Conservation (phyloP, 2,888 invertebrate genomes). For the Sinelater perroti region DNA sequence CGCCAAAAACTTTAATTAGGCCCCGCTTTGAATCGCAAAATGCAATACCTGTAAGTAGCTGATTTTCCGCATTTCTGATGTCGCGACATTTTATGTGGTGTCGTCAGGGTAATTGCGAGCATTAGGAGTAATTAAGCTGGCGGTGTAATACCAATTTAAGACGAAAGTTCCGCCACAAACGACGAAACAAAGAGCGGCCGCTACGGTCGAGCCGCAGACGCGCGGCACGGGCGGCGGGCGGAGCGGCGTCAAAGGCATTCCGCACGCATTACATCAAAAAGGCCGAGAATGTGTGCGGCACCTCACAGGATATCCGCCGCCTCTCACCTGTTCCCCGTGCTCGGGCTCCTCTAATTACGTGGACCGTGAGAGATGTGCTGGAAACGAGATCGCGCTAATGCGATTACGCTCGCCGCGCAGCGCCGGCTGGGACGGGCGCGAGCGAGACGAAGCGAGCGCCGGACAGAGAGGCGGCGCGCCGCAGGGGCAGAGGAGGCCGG, state of each 20-base stretch:
- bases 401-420: constrained; percentile 49
- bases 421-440: constrained; percentile 38
- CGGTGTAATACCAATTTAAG: neutral
- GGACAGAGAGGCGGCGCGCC: constrained; percentile 19
- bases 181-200: constrained; percentile 25
- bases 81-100: too few relatives aligned
- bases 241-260: constrained; percentile 20
- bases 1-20: too few relatives aligned
- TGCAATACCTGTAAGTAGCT: too few relatives aligned
- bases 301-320: constrained; percentile 41
- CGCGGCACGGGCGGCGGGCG: constrained; percentile 15
- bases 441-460: constrained; percentile 4
- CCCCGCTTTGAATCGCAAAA: too few relatives aligned
- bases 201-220: too few relatives aligned
- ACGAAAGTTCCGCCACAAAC: neutral
- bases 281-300: constrained; percentile 32
- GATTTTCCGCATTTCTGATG: too few relatives aligned
- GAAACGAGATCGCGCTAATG: constrained; percentile 57
- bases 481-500: constrained; percentile 39
- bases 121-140: neutral
- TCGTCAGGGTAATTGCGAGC: neutral
- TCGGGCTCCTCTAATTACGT: constrained; percentile 46
- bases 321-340: constrained; percentile 40
- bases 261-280: constrained; percentile 27
- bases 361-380: constrained; percentile 49